Conservation (phyloP, 1,140 invertebrate genomes). For the Euura saliciscinereae region DNA sequence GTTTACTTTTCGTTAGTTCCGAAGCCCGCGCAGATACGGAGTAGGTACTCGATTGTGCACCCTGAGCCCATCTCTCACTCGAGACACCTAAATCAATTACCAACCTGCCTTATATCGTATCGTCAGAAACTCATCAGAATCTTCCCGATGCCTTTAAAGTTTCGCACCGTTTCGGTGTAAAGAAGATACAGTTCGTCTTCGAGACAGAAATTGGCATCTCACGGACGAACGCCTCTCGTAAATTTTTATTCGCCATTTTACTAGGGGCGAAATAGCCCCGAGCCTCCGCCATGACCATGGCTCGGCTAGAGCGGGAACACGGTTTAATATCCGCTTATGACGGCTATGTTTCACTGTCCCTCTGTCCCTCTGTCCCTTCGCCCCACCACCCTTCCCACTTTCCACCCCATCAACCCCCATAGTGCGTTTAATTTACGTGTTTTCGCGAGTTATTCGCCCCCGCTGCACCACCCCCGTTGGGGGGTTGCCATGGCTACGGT, state of each 20-base stretch:
- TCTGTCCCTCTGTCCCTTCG: neutral
- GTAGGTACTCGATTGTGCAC: neutral
- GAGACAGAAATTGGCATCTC: neutral
- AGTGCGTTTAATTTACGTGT: conserved; percentile 60
- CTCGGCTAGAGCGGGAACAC: conserved; percentile 27
- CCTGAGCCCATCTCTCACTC: conserved; percentile 4
- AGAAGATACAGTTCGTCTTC: too few species aligned
- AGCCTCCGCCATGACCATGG: neutral
- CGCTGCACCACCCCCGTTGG: conserved; percentile 30
- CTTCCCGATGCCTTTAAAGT: neutral
- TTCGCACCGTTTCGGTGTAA: neutral
- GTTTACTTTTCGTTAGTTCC: neutral
- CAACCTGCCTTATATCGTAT: neutral
- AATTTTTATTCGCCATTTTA: conserved; percentile 5
- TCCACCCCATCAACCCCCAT: conserved; percentile 57
- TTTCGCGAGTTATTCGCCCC: conserved; percentile 57
- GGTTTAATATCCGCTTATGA: conserved; percentile 56
- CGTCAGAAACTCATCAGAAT: neutral
- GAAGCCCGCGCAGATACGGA: too few species aligned
- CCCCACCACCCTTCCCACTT: conserved; percentile 31
- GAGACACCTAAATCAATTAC: conserved; percentile 7
- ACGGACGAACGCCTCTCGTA: neutral
- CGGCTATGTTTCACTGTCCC: conserved; percentile 49
- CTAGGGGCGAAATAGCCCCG: neutral
- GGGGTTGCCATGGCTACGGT: conserved; percentile 40